Evolutionary conservation across 1,140 invertebrate genomes (phyloP).

Genomic region (Panulirus ornatus): DNA sequence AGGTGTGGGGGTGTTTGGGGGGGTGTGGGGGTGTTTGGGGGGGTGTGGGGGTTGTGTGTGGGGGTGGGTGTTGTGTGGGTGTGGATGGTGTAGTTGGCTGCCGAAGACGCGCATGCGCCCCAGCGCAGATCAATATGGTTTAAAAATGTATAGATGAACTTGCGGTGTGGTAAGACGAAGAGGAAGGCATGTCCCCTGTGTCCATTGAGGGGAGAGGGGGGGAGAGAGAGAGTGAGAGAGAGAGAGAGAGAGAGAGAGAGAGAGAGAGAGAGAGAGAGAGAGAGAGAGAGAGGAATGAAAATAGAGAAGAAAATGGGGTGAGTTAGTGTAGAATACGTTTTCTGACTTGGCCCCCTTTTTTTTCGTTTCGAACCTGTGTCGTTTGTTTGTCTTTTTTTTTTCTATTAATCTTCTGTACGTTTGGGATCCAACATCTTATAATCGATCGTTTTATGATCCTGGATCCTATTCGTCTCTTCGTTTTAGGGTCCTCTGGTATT

Average conservation of each 20-base stretch:
- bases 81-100: background rate
- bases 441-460: no score
- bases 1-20: no score
- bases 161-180: no score
- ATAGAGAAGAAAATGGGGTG: background rate
- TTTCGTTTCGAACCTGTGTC: background rate
- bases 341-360: background rate
- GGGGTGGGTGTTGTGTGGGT: background rate
- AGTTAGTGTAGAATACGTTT: background rate
- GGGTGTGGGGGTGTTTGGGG: background rate
- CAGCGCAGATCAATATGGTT: no score
- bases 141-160: no score
- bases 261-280: conserved; percentile 4
- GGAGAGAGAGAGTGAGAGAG: background rate
- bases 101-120: no score
- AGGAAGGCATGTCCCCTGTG: no score
- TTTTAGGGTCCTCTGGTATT: no score
- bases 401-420: background rate
- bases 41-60: background rate
- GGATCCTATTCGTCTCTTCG: no score
- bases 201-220: background rate
- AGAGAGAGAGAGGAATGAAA: background rate
- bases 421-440: no score
- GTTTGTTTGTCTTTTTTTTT: background rate
- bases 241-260: background rate